Base-by-base conservation (phyloP, 2,113 vertebrate species). In the Boulengeromyrus knoepffleri region DNA sequence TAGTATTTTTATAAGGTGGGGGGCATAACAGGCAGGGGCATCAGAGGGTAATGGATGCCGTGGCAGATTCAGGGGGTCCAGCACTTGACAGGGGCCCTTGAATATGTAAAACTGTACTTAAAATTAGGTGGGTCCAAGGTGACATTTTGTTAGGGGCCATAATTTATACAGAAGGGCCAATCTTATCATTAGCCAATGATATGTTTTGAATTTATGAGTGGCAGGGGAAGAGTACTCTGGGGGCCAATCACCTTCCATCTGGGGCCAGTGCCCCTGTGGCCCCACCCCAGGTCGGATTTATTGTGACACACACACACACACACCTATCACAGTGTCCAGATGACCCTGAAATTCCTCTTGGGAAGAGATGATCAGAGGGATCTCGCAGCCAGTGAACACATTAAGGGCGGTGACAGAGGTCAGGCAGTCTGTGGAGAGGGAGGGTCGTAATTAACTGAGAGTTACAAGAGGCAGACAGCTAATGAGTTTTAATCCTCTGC, bases 281-380 rank as follows among this genome's bases (percentile, higher is more conserved):
- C 58, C 58, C 8, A n/a, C n/a, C n/a, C 58, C 24, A 66, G n/a
- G 58, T 66, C 2, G 2, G 8, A 66, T 27, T 27, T 10, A 27
- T 66, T 66, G 58, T 10, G 58, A 66, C 24, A 31, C 3, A 1
- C 10, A 85, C 52, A 85, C 52, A 58, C 49, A 91, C 97, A 91
- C 93, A 99, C 99, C 98, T 92, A 99, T 96, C 92, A 97, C 97
- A 0, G 96, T 94, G 89, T 99, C 97, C 13, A 99, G 93, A 92
- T 94, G 96, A 92, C 94, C 97, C 88, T 97, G 96, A 88, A 98
- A 97, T 47, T 92, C 94, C 85, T 39, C 91, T 89, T 95, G 95
- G 90, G 94, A 96, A 56, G 95, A 96, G 92, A 99, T 96, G 42
- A 99, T 91, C 21, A 99, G 89, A n/a, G 98, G 98, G 91, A 98